Evolutionary conservation across 2,113 vertebrate species (phyloP).

Genomic region (Sebastes fasciatus): DNA sequence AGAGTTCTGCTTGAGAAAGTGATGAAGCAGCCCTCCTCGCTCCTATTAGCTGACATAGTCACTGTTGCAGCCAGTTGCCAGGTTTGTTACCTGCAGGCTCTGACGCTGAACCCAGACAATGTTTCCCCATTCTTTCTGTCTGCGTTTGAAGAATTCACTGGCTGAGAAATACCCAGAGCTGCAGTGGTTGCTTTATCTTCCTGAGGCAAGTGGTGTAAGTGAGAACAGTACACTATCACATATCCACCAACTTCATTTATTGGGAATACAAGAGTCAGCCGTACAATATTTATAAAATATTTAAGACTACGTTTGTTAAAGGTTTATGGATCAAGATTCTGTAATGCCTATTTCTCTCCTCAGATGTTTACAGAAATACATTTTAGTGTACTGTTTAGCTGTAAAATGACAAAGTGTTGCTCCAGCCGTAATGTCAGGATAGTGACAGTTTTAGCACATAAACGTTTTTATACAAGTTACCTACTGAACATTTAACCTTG

Average conservation of each 20-base stretch:
- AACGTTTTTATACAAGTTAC: too few species aligned
- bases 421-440: too few species aligned
- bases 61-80: constrained; percentile 28
- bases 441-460: too few species aligned
- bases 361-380: too few species aligned
- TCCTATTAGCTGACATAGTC: constrained; percentile 36
- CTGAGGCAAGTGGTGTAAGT: not conserved
- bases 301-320: too few species aligned
- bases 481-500: too few species aligned
- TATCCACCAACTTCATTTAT: not conserved
- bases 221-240: constrained; percentile 9
- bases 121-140: constrained; percentile 12
- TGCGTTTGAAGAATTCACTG: constrained; percentile 9
- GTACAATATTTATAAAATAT: too few species aligned
- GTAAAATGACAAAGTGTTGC: too few species aligned
- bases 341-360: too few species aligned
- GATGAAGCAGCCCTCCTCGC: constrained; percentile 23
- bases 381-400: too few species aligned
- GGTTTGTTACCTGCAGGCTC: constrained; percentile 20
- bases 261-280: too few species aligned
- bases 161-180: not conserved
- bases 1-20: constrained; percentile 30
- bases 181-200: not conserved
- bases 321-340: too few species aligned
- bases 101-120: constrained; percentile 26